Base-by-base conservation (phyloP, 2,888 invertebrate species). In the Tenthredo scrophulariae region DNA sequence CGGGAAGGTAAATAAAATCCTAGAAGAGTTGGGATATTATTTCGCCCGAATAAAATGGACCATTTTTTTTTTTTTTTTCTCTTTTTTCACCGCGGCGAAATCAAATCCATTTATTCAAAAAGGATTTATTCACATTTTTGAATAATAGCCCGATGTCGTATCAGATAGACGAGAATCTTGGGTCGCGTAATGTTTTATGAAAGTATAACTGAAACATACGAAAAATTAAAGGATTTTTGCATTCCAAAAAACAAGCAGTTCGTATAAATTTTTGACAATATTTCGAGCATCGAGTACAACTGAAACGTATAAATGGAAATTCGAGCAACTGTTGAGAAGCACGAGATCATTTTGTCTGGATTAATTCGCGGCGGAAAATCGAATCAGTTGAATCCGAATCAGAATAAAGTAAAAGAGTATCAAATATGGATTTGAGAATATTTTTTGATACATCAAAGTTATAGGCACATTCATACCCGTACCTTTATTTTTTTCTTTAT, bases 381-480 rank as follows among this genome's bases (percentile, higher is more conserved):
- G 46, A 2, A 46, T 50, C 13, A 77, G 46, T 15, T 18, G 7
- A 29, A 40, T 15, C 13, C n/a, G 50, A 15, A 18, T 54, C 9
- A 26, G 37, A 77, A 33, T n/a, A 54, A 33, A 77, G 26, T 54
- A 29, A 15, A 29, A 77, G 50, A 50, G 29, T 33, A 77, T 77
- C 29, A 26, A 77, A 33, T 26, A 50, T 50, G 22, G n/a, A 77
- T 50, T 77, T 29, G 77, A 15, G 50, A 33, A 77, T n/a, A 77
- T 54, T 50, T 29, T 29, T 4, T 46, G 43, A 77, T 43, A 54
- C 46, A 50, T 77, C 77, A 54, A 77, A 54, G 77, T 54, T 54
- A 54, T 77, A 18, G 29, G 26, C 22, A 54, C 22, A 50, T 77
- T n/a, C 33, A 22, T 77, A 46, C 22, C 40, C 33, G 4, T 18